phyloP scores from a whole-genome alignment of 1,140 invertebrate species.

The Scaptomyza hsui region DNA sequence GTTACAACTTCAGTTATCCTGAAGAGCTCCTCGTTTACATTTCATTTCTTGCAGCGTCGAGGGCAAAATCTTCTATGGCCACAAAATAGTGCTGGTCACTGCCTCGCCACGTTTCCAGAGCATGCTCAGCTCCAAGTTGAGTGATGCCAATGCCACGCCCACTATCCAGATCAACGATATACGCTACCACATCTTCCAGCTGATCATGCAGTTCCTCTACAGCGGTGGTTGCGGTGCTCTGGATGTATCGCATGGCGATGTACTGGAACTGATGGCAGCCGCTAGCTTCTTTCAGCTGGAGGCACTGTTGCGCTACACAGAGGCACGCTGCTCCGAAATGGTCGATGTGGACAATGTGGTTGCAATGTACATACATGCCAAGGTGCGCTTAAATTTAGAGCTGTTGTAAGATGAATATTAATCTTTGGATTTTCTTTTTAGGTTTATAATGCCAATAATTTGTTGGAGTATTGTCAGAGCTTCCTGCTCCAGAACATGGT shows the following conservation, averaged over 20 bases:
- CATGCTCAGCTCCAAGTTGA: constrained; percentile 92
- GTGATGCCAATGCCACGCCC: constrained; percentile 89
- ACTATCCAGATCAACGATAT: constrained; percentile 97
- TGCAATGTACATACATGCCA: constrained; percentile 96
- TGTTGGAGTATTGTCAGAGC: constrained; percentile 95
- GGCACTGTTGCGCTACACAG: constrained; percentile 92
- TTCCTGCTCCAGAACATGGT: constrained; percentile 97
- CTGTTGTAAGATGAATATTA: neutral
- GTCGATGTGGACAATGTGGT: constrained; percentile 95
- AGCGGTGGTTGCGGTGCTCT: constrained; percentile 92
- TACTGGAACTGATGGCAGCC: constrained; percentile 94
- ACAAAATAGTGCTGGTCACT: constrained; percentile 96
- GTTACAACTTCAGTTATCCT: too few species aligned
- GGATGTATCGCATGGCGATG: constrained; percentile 91
- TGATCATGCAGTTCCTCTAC: constrained; percentile 97
- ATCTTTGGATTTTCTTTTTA: constrained; percentile 65
- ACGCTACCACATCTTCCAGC: constrained; percentile 93
- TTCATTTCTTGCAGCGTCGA: constrained; percentile 90
- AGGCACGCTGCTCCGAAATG: constrained; percentile 92
- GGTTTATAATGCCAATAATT: constrained; percentile 94
- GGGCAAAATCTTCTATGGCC: constrained; percentile 95
- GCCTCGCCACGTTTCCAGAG: constrained; percentile 93
- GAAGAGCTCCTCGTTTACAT: too few species aligned
- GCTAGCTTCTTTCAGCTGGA: constrained; percentile 96
- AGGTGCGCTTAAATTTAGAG: constrained; percentile 85